These are phyloP conservation scores for Lepus timidus DNA, from an alignment of 2,113 vertebrate species.

Conservation along the genomic window DNA sequence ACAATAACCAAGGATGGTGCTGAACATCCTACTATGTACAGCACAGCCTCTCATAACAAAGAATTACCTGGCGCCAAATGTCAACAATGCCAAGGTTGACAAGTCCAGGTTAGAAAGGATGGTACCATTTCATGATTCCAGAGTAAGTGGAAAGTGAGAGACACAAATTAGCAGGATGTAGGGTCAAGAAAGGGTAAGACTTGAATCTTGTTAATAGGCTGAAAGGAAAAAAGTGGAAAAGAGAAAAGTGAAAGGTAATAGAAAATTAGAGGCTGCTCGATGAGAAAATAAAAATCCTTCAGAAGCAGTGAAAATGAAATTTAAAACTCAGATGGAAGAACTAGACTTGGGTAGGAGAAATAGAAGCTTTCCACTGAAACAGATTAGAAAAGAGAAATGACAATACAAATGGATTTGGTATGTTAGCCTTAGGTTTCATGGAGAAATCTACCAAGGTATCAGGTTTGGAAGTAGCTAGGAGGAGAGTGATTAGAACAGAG, in stretches of 20 bases:
- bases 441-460: not conserved
- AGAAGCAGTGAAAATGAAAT: not conserved
- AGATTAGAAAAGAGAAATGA: not conserved
- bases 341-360: not conserved
- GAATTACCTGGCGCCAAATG: not conserved
- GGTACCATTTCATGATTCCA: constrained; percentile 7
- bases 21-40: not conserved
- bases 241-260: not conserved
- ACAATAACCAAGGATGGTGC: not conserved
- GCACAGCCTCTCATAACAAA: not conserved
- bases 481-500: not conserved
- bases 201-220: not conserved
- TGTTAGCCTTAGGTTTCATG: not conserved
- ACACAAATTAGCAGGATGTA: not conserved
- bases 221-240: not conserved
- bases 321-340: not conserved
- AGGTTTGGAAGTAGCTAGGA: not conserved
- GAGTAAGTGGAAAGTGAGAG: not conserved
- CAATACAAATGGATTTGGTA: not conserved
- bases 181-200: not conserved
- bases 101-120: constrained; percentile 22
- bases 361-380: not conserved
- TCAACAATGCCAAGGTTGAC: not conserved
- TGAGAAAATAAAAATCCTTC: not conserved
- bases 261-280: not conserved